Evolutionary conservation across 37 sponge, comb jelly and placozoan genomes (phyloP).

Genomic region (Spongilla lacustris): DNA sequence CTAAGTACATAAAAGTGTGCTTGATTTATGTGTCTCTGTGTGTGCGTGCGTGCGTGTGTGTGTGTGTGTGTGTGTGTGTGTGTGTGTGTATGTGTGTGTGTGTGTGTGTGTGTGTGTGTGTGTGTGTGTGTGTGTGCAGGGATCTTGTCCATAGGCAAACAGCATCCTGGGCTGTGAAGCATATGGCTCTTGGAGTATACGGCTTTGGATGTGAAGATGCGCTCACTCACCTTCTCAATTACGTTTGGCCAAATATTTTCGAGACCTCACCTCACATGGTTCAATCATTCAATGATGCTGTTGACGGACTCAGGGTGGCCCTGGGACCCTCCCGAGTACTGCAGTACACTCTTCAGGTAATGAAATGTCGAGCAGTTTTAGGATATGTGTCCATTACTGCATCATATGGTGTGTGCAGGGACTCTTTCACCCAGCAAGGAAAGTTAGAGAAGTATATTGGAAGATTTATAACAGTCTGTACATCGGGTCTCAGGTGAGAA

Average conservation of each 20-base stretch:
- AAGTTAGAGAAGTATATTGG: conserved; percentile 96
- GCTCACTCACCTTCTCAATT: conserved; percentile 91
- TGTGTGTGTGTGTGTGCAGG: conserved; percentile 35
- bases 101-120: too few species aligned
- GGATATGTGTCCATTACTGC: too few species aligned
- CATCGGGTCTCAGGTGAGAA: conserved; percentile 90
- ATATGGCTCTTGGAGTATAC: conserved; percentile 96
- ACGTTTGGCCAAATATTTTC: conserved; percentile 98
- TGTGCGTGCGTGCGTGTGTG: too few species aligned
- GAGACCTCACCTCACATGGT: conserved; percentile 96
- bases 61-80: too few species aligned
- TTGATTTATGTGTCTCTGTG: too few species aligned
- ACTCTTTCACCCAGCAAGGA: conserved; percentile 95
- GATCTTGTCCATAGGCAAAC: conserved; percentile 98
- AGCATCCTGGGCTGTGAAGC: conserved; percentile 96
- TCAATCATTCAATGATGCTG: conserved; percentile 91
- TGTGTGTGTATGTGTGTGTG: too few species aligned
- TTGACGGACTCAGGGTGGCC: conserved; percentile 87
- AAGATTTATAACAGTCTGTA: conserved; percentile 95
- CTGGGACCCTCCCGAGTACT: conserved; percentile 87
- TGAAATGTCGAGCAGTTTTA: not conserved
- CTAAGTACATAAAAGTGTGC: too few species aligned
- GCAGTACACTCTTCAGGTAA: conserved; percentile 89
- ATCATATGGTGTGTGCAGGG: conserved; percentile 63
- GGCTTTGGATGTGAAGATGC: conserved; percentile 99